These are phyloP conservation scores for Dinothrombium tinctorium DNA, from an alignment of 1,140 invertebrate species.

Conservation along the genomic window DNA sequence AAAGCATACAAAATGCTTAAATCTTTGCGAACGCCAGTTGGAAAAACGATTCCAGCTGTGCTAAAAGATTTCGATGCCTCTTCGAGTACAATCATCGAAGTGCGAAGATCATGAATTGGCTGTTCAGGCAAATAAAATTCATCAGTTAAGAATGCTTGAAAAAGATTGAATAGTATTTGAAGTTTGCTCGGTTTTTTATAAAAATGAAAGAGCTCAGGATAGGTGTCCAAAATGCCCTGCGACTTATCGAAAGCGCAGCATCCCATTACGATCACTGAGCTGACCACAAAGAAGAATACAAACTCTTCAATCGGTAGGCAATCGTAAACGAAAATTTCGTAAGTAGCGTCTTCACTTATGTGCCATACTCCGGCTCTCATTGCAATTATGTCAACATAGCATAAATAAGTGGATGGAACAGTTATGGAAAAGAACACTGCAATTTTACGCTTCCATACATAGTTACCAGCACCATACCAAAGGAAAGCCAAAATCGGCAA, in stretches of 20 bases:
- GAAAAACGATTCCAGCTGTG: too few relatives aligned
- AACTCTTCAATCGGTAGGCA: neutral
- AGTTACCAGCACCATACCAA: conserved; percentile 1
- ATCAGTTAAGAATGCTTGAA: neutral
- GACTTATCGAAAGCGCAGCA: neutral
- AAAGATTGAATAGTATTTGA: too few relatives aligned
- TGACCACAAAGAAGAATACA: neutral
- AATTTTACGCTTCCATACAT: neutral
- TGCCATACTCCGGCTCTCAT: neutral
- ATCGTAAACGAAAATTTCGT: neutral
- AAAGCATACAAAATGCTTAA: conserved; percentile 1
- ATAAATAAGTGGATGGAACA: neutral
- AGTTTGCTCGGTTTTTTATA: too few relatives aligned
- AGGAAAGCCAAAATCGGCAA: neutral
- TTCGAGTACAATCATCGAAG: neutral
- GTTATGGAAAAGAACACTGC: neutral
- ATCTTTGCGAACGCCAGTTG: neutral
- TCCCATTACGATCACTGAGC: neutral
- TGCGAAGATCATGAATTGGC: neutral
- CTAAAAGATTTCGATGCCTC: neutral
- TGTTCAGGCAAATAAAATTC: neutral
- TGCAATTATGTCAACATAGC: neutral
- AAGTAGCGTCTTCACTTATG: neutral
- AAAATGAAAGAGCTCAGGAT: neutral
- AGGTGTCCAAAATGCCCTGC: neutral